Evolutionary conservation across 2,797 vertebrate genomes (phyloP), one percentile per base, ranked within the genome.

Genomic region (Periparus ater): DNA sequence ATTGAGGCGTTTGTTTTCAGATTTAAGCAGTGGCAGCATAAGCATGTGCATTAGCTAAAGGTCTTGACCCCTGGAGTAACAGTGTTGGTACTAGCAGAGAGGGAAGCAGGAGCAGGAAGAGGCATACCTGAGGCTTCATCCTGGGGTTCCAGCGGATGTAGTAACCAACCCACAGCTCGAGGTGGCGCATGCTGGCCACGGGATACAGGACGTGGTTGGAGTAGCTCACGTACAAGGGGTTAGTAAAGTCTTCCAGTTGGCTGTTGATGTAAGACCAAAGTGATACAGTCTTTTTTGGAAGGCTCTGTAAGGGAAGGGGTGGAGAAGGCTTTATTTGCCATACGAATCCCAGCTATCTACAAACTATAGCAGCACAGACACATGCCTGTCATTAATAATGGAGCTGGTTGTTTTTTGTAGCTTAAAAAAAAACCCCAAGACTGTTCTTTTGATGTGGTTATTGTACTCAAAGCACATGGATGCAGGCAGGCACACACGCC

Each of bases 81-180:
- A n/a, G 47, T 0, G 1, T 1, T 4, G 11, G 26, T 17, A 17
- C 6, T 2, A 14, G 13, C 19, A 63, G 63, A 22, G 54, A 47
- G 50, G 34, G 54, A 48, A 42, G 40, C 9, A 23, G 22, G 45
- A 63, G 86, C 0, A 7, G 61, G 34, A 38, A 50, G 42, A 30
- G 60, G 53, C 0, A 0, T 60, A 99, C 99, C 98, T 99, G 99
- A 8, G 99, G 99, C 81, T 99, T 99, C 98, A 99, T 99, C 89
- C 99, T 98, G 70, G 99, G 99, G 94, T 99, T 99, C 99, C 99
- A 99, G 92, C 99, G 98, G 91, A 99, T 99, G 97, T 99, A 99
- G 97, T 99, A 99, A 22, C 98, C 98, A 10, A 99, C 98, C 99
- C 99, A 99, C 45, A 99, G 98, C 98, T 99, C 99, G 36, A 99